Conservation (phyloP, 2,113 vertebrate genomes). For the Bubo scandiacus region DNA sequence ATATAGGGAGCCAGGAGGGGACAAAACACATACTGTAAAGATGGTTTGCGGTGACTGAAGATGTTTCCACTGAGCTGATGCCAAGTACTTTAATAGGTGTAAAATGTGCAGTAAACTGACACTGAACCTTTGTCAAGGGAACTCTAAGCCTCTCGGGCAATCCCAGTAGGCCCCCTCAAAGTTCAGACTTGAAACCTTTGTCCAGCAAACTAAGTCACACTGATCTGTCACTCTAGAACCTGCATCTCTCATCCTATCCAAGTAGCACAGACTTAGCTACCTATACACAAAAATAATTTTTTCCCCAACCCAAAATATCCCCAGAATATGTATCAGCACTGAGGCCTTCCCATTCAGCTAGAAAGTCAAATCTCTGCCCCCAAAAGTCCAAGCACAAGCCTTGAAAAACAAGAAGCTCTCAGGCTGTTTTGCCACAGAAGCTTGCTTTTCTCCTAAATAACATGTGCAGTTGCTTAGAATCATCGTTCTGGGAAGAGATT, state of each 20-base stretch:
- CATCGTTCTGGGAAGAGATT: neutral
- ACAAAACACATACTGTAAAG: neutral
- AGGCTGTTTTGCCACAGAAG: neutral
- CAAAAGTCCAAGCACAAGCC: neutral
- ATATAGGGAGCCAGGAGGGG: neutral
- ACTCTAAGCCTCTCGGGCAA: neutral
- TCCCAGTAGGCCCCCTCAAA: neutral
- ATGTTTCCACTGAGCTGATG: neutral
- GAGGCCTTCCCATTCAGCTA: neutral
- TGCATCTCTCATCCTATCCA: neutral
- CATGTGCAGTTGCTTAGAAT: neutral
- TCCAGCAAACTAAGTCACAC: neutral
- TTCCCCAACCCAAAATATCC: neutral
- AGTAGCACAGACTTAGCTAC: neutral
- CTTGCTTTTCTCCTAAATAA: neutral
- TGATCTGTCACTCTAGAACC: neutral
- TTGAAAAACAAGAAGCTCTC: neutral
- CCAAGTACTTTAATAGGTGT: neutral
- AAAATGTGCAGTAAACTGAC: neutral
- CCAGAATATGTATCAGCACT: neutral
- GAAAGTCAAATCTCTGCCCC: neutral
- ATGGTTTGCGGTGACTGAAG: neutral
- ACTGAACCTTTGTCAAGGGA: neutral
- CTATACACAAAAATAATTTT: neutral
- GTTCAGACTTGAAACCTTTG: neutral